Conservation (phyloP, 2,888 invertebrate genomes). For the Arctia plantaginis region DNA sequence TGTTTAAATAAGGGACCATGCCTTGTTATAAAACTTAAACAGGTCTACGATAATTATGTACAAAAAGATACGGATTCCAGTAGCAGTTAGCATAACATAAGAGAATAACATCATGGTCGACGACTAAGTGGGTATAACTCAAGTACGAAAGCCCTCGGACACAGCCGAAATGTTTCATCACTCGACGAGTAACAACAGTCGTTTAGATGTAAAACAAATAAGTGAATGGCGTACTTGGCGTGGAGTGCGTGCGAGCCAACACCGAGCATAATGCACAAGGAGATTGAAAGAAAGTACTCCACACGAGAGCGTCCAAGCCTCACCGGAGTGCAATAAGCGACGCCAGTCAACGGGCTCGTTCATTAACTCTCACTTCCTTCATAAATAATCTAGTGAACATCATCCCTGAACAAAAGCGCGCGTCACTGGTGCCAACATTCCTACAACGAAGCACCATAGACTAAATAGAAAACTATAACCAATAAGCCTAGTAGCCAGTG, state of each 20-base stretch:
- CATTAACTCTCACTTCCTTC: conserved; percentile 80
- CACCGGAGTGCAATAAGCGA: conserved; percentile 81
- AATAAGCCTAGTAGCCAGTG: conserved; percentile 65
- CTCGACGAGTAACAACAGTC: conserved; percentile 70
- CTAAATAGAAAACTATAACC: conserved; percentile 71
- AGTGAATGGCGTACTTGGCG: conserved; percentile 75
- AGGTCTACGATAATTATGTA: conserved; percentile 16
- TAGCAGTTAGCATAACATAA: conserved; percentile 53
- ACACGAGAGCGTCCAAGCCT: conserved; percentile 81
- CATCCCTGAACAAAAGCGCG: conserved; percentile 63
- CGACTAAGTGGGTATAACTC: conserved; percentile 73
- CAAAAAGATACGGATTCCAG: conserved; percentile 36
- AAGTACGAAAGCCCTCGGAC: conserved; percentile 69
- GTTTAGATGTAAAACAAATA: conserved; percentile 82
- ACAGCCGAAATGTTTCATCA: conserved; percentile 76
- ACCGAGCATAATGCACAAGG: conserved; percentile 82
- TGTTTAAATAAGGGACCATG: conserved; percentile 15
- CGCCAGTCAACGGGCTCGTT: conserved; percentile 77
- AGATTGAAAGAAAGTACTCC: conserved; percentile 83
- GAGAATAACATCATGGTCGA: conserved; percentile 66
- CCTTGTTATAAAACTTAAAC: conserved; percentile 11
- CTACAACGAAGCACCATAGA: conserved; percentile 59
- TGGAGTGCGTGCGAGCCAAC: conserved; percentile 79
- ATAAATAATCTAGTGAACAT: conserved; percentile 71
- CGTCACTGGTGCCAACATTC: conserved; percentile 63